These are phyloP conservation scores for Cottoperca gobio DNA, from an alignment of 2,797 vertebrate genomes.

Conservation along the genomic window DNA sequence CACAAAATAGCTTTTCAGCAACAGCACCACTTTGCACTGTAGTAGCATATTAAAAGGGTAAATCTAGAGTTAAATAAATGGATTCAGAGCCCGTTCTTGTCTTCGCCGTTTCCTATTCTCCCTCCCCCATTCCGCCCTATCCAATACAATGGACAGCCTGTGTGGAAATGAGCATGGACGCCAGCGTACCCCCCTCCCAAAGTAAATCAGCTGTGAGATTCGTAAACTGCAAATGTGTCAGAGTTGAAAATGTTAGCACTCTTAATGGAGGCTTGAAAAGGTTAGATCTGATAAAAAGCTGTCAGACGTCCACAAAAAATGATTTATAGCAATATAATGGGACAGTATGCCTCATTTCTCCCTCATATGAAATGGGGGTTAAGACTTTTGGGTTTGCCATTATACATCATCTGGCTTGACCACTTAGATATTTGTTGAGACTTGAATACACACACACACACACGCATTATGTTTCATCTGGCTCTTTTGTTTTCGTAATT, in stretches of 20 bases:
- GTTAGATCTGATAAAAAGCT: slow-evolving; percentile 99
- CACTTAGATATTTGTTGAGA: slow-evolving; percentile 89
- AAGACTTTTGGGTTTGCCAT: slow-evolving; percentile 91
- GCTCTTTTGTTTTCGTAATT: slow-evolving; percentile 60
- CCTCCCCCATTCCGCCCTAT: slow-evolving; percentile 30
- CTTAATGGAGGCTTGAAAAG: slow-evolving; percentile 99
- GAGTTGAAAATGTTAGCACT: slow-evolving; percentile 98
- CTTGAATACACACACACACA: slow-evolving; percentile 83
- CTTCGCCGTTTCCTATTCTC: slow-evolving; percentile 26
- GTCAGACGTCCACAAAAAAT: slow-evolving; percentile 95
- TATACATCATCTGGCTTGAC: slow-evolving; percentile 94
- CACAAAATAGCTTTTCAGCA: slow-evolving; percentile 33
- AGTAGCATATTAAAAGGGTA: slow-evolving; percentile 50
- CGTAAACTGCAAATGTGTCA: slow-evolving; percentile 96
- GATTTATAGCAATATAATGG: slow-evolving; percentile 99
- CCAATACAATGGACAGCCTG: slow-evolving; percentile 65
- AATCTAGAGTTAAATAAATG: slow-evolving; percentile 50
- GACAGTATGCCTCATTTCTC: slow-evolving; percentile 99
- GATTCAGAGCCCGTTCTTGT: slow-evolving; percentile 33
- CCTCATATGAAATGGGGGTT: slow-evolving; percentile 93
- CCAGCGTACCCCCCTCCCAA: slow-evolving; percentile 85
- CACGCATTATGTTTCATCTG: slow-evolving; percentile 60
- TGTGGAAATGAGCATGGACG: slow-evolving; percentile 72
- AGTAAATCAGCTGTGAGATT: slow-evolving; percentile 98
- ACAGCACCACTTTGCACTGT: background rate